These are phyloP conservation scores for Zosterops japonicus DNA, from an alignment of 2,113 vertebrate species.

Conservation along the genomic window DNA sequence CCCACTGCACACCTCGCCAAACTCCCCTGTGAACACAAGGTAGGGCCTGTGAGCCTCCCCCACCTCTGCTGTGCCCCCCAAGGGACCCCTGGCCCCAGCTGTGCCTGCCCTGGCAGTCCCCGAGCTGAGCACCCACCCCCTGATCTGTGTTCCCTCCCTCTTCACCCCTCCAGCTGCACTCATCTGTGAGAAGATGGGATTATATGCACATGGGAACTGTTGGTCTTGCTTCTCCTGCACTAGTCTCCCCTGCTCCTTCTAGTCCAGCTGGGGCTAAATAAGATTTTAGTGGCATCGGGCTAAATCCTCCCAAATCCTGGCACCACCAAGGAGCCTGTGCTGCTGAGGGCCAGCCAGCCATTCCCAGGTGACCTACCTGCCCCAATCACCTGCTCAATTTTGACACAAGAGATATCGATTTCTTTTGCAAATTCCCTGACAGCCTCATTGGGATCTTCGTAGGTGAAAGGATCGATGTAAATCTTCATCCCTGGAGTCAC, in stretches of 20 bases:
- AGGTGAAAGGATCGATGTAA: slow-evolving; percentile 97
- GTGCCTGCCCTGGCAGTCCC: rapidly evolving
- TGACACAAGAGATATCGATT: slow-evolving; percentile 94
- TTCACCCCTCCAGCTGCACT: background rate
- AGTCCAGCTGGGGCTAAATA: background rate
- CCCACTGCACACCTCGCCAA: slow-evolving; percentile 97
- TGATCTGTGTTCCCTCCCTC: background rate
- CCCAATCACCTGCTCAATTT: slow-evolving; percentile 97
- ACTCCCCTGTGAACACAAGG: slow-evolving; percentile 81
- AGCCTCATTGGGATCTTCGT: slow-evolving; percentile 96
- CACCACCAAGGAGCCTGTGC: background rate
- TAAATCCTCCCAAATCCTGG: background rate
- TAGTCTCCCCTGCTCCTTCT: background rate
- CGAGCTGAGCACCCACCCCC: background rate
- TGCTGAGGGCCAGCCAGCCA: background rate
- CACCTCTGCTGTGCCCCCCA: rapidly evolving
- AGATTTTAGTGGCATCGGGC: background rate
- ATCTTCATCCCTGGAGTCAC: slow-evolving; percentile 98
- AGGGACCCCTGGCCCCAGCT: background rate
- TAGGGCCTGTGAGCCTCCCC: background rate
- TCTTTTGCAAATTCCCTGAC: slow-evolving; percentile 96
- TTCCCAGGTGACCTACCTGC: slow-evolving; percentile 81
- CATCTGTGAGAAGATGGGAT: background rate
- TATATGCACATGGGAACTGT: background rate
- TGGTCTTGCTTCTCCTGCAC: background rate